Base-by-base conservation (phyloP, 2,888 invertebrate species). In the Ophioninae sp. region DNA sequence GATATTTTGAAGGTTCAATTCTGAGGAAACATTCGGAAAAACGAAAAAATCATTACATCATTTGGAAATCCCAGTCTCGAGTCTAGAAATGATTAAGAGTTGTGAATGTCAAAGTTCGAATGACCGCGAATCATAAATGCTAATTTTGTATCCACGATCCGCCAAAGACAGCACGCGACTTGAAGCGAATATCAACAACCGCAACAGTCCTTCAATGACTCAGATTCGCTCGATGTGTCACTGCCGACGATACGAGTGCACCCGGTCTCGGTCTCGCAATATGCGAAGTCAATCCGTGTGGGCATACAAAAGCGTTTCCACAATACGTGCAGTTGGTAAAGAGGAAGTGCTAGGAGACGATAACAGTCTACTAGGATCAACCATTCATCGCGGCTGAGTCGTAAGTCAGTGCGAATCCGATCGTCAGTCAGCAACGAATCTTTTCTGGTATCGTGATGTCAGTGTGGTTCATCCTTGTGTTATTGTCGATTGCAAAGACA, bases 391-490 rank as follows among this genome's bases (percentile, higher is more conserved):
- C 20, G 63, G 65, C 68, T 65, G 58, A 64, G 63, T 39, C 80
- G 61, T 64, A 30, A 77, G 44, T 77, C 64, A 65, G 63, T 72
- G 56, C 69, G 44, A 39, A 39, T 64, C 44, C 37, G 59, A 63
- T 74, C 64, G 61, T 72, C 63, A 81, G 71, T 81, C 79, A 79
- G 81, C 64, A 76, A 58, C 51, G 58, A 44, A 79, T 51, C 68
- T 67, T 84, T 63, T 58, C 37, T 22, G 63, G 61, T 63, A 56
- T 44, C 82, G 59, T 51, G 59, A 86, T 86, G 86, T 83, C 83
- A 63, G 74, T 76, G 22, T 73, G 75, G 17, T 22, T 77, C 22
- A 69, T 83, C 67, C 20, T 81, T 20, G 30, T 71, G 37, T 71
- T 20, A 41, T 17, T 81, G 10, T 13, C 56, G 17, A 61, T 30